Percentiles rank a stretch among this genome's conserved stretches.
These are phyloP conservation scores for Crypturellus tataupa DNA, from an alignment of 2,797 vertebrate species.

Conservation along the genomic window DNA sequence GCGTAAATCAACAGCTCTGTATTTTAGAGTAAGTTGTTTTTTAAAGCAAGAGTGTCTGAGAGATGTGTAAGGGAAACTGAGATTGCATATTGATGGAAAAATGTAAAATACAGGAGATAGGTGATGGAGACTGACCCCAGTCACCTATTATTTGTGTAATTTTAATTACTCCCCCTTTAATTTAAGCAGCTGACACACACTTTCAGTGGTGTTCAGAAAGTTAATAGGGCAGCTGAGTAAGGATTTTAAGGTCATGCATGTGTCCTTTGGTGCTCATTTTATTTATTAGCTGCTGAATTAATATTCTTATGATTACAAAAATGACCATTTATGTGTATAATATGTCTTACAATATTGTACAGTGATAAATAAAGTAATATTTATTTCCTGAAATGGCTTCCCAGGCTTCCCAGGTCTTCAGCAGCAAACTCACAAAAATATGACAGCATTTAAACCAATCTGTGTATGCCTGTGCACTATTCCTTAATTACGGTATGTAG, in stretches of 20 bases:
- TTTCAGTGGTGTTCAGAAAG: constrained; percentile 78
- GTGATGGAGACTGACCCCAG: constrained; percentile 71
- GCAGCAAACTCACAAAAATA: constrained; percentile 1
- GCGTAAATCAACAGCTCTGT: background rate
- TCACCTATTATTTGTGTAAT: constrained; percentile 80
- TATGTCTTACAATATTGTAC: constrained; percentile 37
- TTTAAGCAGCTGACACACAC: constrained; percentile 76
- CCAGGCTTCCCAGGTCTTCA: background rate
- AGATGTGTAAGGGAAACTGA: constrained; percentile 65
- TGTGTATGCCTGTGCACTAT: constrained; percentile 52
- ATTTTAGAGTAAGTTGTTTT: constrained; percentile 16
- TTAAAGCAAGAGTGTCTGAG: constrained; percentile 40
- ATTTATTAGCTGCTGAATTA: constrained; percentile 64
- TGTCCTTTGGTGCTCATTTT: constrained; percentile 68
- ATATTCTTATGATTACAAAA: constrained; percentile 59
- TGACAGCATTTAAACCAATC: constrained; percentile 31
- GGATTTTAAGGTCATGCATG: constrained; percentile 76
- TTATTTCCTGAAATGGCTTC: constrained; percentile 30
- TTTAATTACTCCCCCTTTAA: constrained; percentile 80
- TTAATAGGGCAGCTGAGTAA: constrained; percentile 78
- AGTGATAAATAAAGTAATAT: constrained; percentile 13
- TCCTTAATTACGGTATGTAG: constrained; percentile 76
- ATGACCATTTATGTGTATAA: constrained; percentile 48
- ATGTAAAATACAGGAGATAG: constrained; percentile 74
- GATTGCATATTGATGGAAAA: constrained; percentile 79